Evolutionary conservation across 2,888 invertebrate genomes (phyloP).

Genomic region (Drepanosiphum platanoidis): DNA sequence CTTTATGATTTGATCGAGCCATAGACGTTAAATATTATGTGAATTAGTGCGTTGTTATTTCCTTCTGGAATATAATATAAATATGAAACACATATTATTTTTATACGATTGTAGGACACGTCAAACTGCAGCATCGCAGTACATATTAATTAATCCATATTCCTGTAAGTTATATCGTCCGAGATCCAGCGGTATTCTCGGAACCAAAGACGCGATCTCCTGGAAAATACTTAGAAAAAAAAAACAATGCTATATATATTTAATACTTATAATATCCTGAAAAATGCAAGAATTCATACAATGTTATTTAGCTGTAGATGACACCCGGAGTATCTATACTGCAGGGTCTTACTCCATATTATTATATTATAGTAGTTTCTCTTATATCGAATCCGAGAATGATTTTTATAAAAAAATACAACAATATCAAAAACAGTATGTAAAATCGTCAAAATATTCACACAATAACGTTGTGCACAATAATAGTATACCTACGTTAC

Average conservation of each 20-base stretch:
- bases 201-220: not conserved
- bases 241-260: not conserved
- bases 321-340: not conserved
- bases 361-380: too few species aligned
- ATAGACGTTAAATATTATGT: too few species aligned
- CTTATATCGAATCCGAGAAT: not conserved
- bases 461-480: not conserved
- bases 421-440: not conserved
- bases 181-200: not conserved
- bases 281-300: not conserved
- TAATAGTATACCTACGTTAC: not conserved
- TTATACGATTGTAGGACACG: not conserved
- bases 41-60: too few species aligned
- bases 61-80: not conserved
- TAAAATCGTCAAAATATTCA: not conserved
- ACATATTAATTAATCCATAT: not conserved
- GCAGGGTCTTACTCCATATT: not conserved
- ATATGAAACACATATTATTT: too few species aligned
- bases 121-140: not conserved
- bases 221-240: not conserved
- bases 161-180: not conserved
- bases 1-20: too few species aligned
- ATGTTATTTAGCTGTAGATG: not conserved
- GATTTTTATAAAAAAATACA: not conserved
- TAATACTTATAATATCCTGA: not conserved